These are phyloP conservation scores for Mastomys natalensis DNA, from an alignment of 2,113 vertebrate species.

Conservation along the genomic window DNA sequence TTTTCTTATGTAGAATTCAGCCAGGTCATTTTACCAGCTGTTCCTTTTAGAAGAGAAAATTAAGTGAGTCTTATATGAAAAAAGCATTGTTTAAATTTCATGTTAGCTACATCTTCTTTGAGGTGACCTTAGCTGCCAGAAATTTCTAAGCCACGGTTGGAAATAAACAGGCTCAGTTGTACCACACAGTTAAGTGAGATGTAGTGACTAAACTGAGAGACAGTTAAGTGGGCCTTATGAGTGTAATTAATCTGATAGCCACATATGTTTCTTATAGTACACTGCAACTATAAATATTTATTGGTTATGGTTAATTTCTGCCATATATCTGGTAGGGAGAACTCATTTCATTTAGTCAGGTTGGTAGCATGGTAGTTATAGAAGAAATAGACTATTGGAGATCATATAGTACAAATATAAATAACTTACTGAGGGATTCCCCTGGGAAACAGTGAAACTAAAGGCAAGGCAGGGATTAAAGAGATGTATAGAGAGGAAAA, in stretches of 20 bases:
- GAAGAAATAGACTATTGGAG: neutral
- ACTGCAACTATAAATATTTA: slow-evolving; percentile 22
- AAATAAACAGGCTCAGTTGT: neutral
- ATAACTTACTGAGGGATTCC: neutral
- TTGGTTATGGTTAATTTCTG: neutral
- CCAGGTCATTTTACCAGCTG: neutral
- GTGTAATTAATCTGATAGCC: neutral
- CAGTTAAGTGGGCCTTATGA: neutral
- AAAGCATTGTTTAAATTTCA: neutral
- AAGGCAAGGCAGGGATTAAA: neutral
- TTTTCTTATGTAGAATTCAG: neutral
- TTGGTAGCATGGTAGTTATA: neutral
- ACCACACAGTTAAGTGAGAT: neutral
- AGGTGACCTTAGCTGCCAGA: neutral
- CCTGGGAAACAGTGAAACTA: neutral
- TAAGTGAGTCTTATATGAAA: neutral
- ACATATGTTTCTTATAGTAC: neutral
- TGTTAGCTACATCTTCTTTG: neutral
- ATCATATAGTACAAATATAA: neutral
- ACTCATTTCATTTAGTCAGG: neutral
- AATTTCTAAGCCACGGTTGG: neutral
- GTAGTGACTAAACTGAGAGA: neutral
- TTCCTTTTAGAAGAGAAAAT: neutral
- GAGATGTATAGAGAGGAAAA: neutral
- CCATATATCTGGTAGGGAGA: neutral